Evolutionary conservation across 2,797 vertebrate genomes (phyloP).

Genomic region (Labroides dimidiatus): DNA sequence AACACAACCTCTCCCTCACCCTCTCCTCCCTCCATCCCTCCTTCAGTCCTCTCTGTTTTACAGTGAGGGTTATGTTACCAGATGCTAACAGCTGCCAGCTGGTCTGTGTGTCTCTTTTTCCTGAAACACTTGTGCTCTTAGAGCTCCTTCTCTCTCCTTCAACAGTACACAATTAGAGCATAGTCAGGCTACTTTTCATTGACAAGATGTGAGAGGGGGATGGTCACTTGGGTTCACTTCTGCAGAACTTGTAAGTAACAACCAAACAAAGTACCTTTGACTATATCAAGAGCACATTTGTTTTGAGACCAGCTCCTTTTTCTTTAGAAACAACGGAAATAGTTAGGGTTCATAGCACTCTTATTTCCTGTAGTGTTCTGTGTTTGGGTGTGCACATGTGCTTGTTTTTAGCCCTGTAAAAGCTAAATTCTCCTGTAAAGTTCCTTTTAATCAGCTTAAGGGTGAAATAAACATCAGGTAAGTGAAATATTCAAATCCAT

Average conservation of each 20-base stretch:
- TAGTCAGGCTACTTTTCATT: conserved; percentile 36
- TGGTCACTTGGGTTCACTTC: conserved; percentile 5
- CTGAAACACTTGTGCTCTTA: conserved; percentile 25
- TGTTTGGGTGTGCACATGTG: neutral
- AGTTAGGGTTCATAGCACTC: conserved; percentile 13
- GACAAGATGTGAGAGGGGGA: conserved; percentile 21
- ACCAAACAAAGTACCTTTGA: conserved; percentile 50
- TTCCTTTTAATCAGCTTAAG: neutral
- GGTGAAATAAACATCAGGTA: neutral
- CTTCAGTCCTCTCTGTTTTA: conserved; percentile 16
- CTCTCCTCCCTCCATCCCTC: conserved; percentile 9
- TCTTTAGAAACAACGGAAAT: conserved; percentile 15
- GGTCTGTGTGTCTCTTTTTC: conserved; percentile 35
- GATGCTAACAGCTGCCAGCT: conserved; percentile 66
- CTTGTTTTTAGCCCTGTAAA: conserved; percentile 4
- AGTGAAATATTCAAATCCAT: neutral
- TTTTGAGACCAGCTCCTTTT: conserved; percentile 2
- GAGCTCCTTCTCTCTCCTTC: conserved; percentile 33
- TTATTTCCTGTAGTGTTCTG: conserved; percentile 2
- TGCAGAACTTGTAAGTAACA: neutral
- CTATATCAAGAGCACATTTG: neutral
- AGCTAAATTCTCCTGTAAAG: neutral
- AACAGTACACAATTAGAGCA: conserved; percentile 45
- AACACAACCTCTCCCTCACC: conserved; percentile 15
- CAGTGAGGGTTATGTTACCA: conserved; percentile 56